Conservation (phyloP, 1,140 invertebrate genomes). For the Danaus plexippus region DNA sequence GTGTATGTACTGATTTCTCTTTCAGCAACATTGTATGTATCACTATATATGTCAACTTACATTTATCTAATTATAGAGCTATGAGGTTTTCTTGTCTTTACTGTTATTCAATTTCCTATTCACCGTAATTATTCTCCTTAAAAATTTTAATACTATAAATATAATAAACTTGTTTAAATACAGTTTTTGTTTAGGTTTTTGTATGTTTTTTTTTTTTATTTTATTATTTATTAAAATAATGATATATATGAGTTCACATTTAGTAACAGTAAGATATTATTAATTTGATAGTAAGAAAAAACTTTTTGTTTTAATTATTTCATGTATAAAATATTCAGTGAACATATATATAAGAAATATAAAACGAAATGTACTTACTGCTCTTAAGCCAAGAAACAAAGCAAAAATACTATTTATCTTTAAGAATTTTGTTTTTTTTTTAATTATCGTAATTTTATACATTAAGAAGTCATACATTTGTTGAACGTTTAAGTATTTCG, state of each 20-base stretch:
- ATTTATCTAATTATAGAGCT: not conserved
- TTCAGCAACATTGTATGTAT: slow-evolving; percentile 1
- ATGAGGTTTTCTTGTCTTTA: slow-evolving; percentile 12
- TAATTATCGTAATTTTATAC: too few relatives aligned
- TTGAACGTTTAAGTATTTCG: too few relatives aligned
- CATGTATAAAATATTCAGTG: too few relatives aligned
- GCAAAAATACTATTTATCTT: too few relatives aligned
- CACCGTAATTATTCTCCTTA: not conserved
- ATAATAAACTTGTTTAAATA: slow-evolving; percentile 1
- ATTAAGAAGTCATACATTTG: too few relatives aligned
- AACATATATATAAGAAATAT: too few relatives aligned
- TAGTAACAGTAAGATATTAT: too few relatives aligned
- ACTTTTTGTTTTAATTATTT: too few relatives aligned
- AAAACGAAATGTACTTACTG: too few relatives aligned
- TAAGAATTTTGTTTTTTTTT: too few relatives aligned
- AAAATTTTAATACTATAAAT: not conserved
- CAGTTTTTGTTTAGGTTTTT: slow-evolving; percentile 2
- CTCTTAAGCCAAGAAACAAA: too few relatives aligned
- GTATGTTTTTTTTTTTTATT: slow-evolving; percentile 1
- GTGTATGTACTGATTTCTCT: not conserved
- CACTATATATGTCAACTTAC: slow-evolving; percentile 3
- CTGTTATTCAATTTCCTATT: slow-evolving; percentile 2
- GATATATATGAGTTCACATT: not conserved
- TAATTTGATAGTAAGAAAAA: too few relatives aligned
- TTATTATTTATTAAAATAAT: not conserved